These are phyloP conservation scores for Zapornia atra DNA, from an alignment of 2,113 vertebrate genomes.

Conservation along the genomic window DNA sequence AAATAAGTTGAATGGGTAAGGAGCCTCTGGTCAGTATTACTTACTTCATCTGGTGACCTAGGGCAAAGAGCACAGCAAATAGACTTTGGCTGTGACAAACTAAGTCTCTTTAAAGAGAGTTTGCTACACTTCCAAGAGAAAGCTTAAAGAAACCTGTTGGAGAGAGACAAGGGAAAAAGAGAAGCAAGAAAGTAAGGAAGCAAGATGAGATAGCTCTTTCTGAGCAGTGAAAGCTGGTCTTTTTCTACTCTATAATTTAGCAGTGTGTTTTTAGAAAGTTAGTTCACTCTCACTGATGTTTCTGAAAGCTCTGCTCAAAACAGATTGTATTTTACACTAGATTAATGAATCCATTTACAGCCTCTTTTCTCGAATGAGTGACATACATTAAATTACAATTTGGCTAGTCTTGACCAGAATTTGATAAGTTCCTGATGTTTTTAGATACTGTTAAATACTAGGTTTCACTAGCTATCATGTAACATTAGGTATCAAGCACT, in stretches of 20 bases:
- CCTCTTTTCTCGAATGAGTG: conserved; percentile 3
- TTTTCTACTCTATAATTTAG: conserved; percentile 19
- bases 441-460: neutral
- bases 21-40: neutral
- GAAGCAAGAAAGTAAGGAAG: neutral
- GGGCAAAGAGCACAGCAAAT: neutral
- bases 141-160: neutral
- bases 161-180: neutral
- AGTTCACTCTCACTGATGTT: neutral
- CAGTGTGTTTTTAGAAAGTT: conserved; percentile 13
- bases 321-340: neutral
- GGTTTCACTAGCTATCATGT: neutral
- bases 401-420: conserved; percentile 6
- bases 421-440: neutral
- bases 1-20: neutral
- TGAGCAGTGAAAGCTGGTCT: neutral
- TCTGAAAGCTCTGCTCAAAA: conserved; percentile 41
- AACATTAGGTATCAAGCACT: neutral
- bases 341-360: conserved; percentile 14
- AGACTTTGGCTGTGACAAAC: neutral
- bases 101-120: neutral
- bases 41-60: conserved; percentile 7
- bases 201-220: neutral
- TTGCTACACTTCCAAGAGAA: neutral
- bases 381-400: neutral